These are phyloP conservation scores for Scyliorhinus canicula DNA, from an alignment of 2,797 vertebrate genomes.

Conservation along the genomic window DNA sequence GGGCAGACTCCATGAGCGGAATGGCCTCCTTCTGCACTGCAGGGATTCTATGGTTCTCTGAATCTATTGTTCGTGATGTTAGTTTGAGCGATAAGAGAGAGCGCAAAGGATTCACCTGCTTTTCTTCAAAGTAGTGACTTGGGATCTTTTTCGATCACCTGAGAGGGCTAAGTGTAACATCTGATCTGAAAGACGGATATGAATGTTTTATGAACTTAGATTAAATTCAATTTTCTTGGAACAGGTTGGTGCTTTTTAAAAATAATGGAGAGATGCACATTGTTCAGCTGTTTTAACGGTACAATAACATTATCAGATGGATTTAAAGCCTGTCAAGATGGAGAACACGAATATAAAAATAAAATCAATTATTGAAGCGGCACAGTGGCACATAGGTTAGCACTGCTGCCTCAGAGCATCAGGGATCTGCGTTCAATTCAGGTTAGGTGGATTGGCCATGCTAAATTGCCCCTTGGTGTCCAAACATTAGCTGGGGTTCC, in stretches of 20 bases:
- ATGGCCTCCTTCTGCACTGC: too few relatives aligned
- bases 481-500: too few relatives aligned
- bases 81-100: neutral
- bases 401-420: too few relatives aligned
- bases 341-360: neutral
- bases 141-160: neutral
- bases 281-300: neutral
- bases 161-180: neutral
- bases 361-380: too few relatives aligned
- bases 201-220: neutral
- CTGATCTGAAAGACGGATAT: neutral
- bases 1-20: too few relatives aligned
- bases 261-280: neutral
- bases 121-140: neutral
- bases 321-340: neutral
- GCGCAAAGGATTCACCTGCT: neutral
- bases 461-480: too few relatives aligned
- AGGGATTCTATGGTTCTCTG: too few relatives aligned
- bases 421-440: too few relatives aligned
- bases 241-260: neutral
- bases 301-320: neutral
- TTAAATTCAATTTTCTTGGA: neutral
- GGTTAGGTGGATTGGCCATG: too few relatives aligned
- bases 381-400: too few relatives aligned
- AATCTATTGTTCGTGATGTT: neutral